Evolutionary conservation across 2,113 vertebrate species (phyloP).

Genomic region (Marmota flaviventris): DNA sequence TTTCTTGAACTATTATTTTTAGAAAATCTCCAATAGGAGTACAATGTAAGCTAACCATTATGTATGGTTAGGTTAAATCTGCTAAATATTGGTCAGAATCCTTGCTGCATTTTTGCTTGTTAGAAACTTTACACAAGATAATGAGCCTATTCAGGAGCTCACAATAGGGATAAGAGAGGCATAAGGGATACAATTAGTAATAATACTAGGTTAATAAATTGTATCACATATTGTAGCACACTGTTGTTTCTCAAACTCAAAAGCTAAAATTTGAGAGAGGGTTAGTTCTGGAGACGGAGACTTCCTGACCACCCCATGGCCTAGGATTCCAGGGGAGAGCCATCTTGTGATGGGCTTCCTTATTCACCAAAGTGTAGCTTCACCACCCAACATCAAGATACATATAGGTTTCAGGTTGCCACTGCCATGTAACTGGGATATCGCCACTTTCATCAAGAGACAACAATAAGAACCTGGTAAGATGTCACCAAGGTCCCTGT

Average conservation of each 20-base stretch:
- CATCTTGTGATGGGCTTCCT: too few relatives aligned
- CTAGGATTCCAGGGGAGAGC: too few relatives aligned
- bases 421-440: too few relatives aligned
- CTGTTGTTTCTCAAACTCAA: neutral
- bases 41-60: neutral
- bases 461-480: too few relatives aligned
- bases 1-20: neutral
- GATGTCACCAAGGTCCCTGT: too few relatives aligned
- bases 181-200: neutral
- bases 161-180: neutral
- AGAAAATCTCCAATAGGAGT: neutral
- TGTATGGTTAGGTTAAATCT: neutral
- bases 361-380: too few relatives aligned
- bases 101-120: neutral
- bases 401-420: too few relatives aligned
- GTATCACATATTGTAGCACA: neutral
- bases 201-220: neutral
- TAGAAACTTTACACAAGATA: neutral
- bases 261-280: neutral
- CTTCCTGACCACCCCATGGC: too few relatives aligned
- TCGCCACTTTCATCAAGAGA: too few relatives aligned
- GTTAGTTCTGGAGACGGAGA: too few relatives aligned
- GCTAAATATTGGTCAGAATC: neutral
- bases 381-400: too few relatives aligned
- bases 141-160: neutral